These are phyloP conservation scores for Venusia cambrica DNA, from an alignment of 2,888 invertebrate species.

Conservation along the genomic window DNA sequence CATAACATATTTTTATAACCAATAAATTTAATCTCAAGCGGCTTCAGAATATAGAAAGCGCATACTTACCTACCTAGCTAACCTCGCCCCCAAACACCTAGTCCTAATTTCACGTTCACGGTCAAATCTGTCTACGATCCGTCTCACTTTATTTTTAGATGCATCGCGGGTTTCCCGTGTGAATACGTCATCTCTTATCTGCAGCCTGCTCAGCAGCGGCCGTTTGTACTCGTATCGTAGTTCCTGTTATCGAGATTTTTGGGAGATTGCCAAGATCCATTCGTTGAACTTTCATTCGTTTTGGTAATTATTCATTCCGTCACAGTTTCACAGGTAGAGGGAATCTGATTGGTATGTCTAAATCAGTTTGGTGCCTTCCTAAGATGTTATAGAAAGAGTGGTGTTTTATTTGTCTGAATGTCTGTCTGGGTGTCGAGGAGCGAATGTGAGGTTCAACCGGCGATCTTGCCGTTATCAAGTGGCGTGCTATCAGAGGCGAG, in stretches of 20 bases:
- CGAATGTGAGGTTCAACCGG: conserved; percentile 42
- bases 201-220: conserved; percentile 14
- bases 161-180: conserved; percentile 10
- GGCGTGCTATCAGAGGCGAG: conserved; percentile 51
- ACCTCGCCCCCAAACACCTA: no score
- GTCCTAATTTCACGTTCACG: no score
- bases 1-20: no score
- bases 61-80: no score
- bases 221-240: no score
- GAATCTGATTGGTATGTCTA: conserved; percentile 5
- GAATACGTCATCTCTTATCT: conserved; percentile 23
- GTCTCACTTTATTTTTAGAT: conserved; percentile 17
- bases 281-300: conserved; percentile 38
- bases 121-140: conserved; percentile 30
- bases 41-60: no score
- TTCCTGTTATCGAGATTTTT: conserved; percentile 26
- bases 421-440: conserved; percentile 22
- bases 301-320: conserved; percentile 1
- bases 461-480: conserved; percentile 64
- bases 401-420: conserved; percentile 7
- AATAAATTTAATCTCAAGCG: no score
- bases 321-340: background rate
- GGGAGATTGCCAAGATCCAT: conserved; percentile 40
- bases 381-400: background rate
- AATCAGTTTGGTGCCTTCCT: background rate